Conservation (phyloP, 2,888 invertebrate genomes). For the Ramazzottius varieornatus region DNA sequence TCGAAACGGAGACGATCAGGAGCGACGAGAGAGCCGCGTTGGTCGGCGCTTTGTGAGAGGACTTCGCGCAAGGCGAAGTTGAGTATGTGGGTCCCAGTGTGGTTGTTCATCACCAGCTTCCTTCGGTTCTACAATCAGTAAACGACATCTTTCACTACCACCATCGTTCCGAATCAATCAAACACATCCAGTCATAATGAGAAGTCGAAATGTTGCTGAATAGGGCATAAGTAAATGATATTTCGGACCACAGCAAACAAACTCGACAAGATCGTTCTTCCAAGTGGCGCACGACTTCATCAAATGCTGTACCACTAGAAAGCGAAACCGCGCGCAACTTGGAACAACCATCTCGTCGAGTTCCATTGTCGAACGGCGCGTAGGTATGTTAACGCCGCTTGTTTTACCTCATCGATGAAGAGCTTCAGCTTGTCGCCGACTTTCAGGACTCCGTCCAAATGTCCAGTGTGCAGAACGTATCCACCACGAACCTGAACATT, state of each 20-base stretch:
- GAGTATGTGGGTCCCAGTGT: conserved; percentile 84
- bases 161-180: no score
- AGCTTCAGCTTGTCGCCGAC: conserved; percentile 59
- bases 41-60: conserved; percentile 67
- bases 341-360: no score
- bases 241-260: background rate
- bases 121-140: conserved; percentile 41
- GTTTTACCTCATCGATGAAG: conserved; percentile 41
- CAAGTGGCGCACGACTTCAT: no score
- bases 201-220: background rate
- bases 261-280: no score
- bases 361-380: no score
- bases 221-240: background rate
- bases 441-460: conserved; percentile 48
- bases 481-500: conserved; percentile 85
- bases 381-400: no score
- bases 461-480: conserved; percentile 74
- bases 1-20: conserved; percentile 89
- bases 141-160: no score
- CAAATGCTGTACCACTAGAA: no score
- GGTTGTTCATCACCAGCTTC: conserved; percentile 86
- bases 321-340: no score
- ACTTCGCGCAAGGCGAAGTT: conserved; percentile 78
- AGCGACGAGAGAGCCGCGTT: conserved; percentile 83
- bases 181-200: background rate